Evolutionary conservation across 2,888 invertebrate species (phyloP), one percentile per base, ranked within the genome.

Genomic region (Willowsia nigromaculata): DNA sequence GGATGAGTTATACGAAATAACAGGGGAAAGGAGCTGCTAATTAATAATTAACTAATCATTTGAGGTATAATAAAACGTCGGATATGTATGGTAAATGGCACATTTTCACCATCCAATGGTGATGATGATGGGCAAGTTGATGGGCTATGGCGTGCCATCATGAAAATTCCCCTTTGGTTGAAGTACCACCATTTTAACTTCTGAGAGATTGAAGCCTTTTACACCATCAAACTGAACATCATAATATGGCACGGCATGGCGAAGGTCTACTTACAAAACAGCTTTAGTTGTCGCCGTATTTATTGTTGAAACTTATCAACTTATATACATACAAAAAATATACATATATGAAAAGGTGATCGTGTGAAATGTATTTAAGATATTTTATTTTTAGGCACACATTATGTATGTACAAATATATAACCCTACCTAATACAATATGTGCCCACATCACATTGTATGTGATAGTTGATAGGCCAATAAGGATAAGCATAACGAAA

Each of bases 31-130:
- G 18, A 76, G 59, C 62, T 71, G 18, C 85, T 85, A 85, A 85
- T 85, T 85, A 85, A 85, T 85, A 85, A 85, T 85, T 85, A 85
- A 85, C 78, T 85, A 85, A 85, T 85, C 85, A 85, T 85, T 85
- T 85, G 65, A 65, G 78, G 85, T 62, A 65, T 85, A 85, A 85
- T 85, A 85, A 85, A 78, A 85, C 50, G 78, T 80, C 37, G 68
- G 65, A 47, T 56, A 50, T 65, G 27, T 59, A 76, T 78, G 37
- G 85, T 47, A 78, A 80, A 80, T 85, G 85, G 78, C 33, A 68
- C 85, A 85, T 85, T 85, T 85, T 59, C 59, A 47, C 59, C 50
- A 59, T 56, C 27, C 74, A 85, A 62, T 85, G 62, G 50, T 78
- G 78, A 85, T 85, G 85, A 65, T 78, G 85, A 78, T 85, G 62